A percentile compares a stretch with the other conserved stretches of the same genome.
Evolutionary conservation across 2,113 vertebrate species (phyloP).

Genomic region (Rhea americana): DNA sequence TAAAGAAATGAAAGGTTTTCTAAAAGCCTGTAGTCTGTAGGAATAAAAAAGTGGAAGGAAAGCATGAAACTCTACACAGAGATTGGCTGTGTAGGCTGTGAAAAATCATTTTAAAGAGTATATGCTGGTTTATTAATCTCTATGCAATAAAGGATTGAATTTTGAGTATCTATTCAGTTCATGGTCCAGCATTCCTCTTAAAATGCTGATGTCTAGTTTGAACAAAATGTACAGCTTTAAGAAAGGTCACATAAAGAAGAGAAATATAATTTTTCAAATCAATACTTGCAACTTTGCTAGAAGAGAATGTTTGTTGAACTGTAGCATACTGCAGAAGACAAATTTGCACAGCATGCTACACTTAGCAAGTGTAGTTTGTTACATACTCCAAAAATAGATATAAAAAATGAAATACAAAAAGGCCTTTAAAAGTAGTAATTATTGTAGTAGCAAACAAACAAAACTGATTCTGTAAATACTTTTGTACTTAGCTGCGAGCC

Average conservation of each 20-base stretch:
- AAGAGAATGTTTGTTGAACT: background rate
- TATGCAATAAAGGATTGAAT: background rate
- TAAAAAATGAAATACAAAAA: background rate
- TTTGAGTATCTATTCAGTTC: background rate
- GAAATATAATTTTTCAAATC: background rate
- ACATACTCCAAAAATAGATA: background rate
- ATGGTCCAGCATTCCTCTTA: background rate
- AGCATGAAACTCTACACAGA: background rate
- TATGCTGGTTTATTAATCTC: background rate
- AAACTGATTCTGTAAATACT: background rate
- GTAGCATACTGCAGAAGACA: rapidly evolving
- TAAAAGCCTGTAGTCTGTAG: background rate
- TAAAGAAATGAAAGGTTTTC: background rate
- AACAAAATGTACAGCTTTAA: background rate
- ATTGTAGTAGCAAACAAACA: background rate
- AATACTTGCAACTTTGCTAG: rapidly evolving
- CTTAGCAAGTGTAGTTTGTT: background rate
- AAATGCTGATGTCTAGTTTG: background rate
- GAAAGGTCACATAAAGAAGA: background rate
- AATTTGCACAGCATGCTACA: background rate
- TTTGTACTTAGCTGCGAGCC: no score
- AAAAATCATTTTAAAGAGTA: background rate
- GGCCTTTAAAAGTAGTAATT: background rate
- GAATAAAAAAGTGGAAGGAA: background rate
- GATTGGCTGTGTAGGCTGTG: background rate